phyloP scores from a whole-genome alignment of 2,888 invertebrate genomes.

The Dolichomitus sp. region DNA sequence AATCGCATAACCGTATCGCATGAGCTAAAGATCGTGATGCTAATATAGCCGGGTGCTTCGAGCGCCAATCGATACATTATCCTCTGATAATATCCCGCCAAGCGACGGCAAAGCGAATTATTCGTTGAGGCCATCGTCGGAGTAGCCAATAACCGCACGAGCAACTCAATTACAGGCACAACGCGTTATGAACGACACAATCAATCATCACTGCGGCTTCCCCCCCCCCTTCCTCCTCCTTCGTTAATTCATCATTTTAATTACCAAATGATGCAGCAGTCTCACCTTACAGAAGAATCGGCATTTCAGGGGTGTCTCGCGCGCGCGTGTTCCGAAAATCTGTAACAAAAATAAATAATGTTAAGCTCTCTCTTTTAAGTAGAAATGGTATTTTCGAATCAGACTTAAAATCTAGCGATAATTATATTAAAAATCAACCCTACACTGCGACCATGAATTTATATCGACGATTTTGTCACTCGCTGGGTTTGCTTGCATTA shows the following conservation, averaged over 20 bases:
- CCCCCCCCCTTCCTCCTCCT: not conserved
- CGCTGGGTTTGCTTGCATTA: too few relatives aligned
- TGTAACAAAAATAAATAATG: conserved; percentile 71
- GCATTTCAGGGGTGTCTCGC: conserved; percentile 78
- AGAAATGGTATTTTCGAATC: not conserved
- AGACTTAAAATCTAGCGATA: not conserved
- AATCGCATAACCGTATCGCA: not conserved
- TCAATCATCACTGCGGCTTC: conserved; percentile 30
- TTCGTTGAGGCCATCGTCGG: conserved; percentile 25
- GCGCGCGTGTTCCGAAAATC: conserved; percentile 79
- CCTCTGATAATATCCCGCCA: conserved; percentile 54
- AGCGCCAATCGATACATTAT: conserved; percentile 53
- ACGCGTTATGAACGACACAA: conserved; percentile 37
- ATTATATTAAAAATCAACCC: too few relatives aligned
- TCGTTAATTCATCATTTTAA: conserved; percentile 19
- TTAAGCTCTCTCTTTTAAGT: not conserved
- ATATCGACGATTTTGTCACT: too few relatives aligned
- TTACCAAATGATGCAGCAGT: conserved; percentile 28
- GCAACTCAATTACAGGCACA: conserved; percentile 49
- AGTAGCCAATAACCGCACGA: conserved; percentile 50
- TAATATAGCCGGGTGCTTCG: conserved; percentile 3
- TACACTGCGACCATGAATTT: too few relatives aligned
- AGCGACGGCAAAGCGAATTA: conserved; percentile 57
- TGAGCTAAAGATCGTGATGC: not conserved
- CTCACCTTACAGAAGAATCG: conserved; percentile 80